A percentile compares a stretch with the other conserved stretches of the same genome.
These are phyloP conservation scores for Chaetorhynchus papuensis DNA, from an alignment of 2,113 vertebrate genomes.

Conservation along the genomic window DNA sequence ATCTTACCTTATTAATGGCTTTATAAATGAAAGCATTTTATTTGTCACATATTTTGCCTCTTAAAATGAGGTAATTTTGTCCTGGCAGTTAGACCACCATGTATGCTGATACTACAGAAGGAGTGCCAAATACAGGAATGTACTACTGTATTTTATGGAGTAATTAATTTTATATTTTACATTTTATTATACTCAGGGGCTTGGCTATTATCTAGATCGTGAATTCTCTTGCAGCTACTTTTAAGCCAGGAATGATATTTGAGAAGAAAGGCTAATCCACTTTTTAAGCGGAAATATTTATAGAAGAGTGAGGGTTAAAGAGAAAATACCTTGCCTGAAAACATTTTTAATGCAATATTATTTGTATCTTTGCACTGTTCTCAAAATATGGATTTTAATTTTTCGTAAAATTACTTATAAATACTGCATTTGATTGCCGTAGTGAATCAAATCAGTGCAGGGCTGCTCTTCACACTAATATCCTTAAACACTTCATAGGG, in stretches of 20 bases:
- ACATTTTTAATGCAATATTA: not conserved
- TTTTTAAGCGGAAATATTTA: not conserved
- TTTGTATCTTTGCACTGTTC: not conserved
- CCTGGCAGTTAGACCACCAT: not conserved
- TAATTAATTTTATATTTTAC: not conserved
- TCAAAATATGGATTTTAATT: not conserved
- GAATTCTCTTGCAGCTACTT: not conserved
- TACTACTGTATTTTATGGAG: not conserved
- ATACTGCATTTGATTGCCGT: not conserved
- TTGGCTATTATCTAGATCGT: not conserved
- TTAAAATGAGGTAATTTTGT: not conserved
- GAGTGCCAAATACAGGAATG: not conserved
- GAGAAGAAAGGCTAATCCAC: not conserved
- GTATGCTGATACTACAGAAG: not conserved
- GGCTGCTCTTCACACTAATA: not conserved
- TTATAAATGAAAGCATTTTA: not conserved
- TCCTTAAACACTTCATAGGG: not conserved
- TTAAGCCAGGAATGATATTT: not conserved
- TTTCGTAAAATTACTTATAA: not conserved
- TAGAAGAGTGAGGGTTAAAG: not conserved
- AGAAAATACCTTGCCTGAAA: not conserved
- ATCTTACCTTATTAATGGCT: not conserved
- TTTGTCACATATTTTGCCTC: not conserved
- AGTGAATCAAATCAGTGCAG: not conserved
- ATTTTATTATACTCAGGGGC: not conserved